These are phyloP conservation scores for Heteronetta atricapilla DNA, from an alignment of 2,113 vertebrate genomes.

Conservation along the genomic window DNA sequence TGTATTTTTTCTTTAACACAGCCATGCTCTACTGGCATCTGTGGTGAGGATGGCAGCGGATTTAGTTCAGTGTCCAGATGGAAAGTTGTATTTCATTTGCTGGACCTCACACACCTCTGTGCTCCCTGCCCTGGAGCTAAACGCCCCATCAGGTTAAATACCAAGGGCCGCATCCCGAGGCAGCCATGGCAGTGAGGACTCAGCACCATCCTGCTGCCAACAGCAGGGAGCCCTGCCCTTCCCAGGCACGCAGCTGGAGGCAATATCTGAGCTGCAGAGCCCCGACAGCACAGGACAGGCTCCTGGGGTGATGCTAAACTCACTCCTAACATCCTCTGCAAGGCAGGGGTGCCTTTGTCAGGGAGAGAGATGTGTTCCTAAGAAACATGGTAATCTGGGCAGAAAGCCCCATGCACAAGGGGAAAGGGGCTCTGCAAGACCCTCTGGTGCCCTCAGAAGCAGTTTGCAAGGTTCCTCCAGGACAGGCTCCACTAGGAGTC, in stretches of 20 bases:
- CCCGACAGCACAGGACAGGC: not conserved
- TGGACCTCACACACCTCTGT: not conserved
- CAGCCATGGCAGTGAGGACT: not conserved
- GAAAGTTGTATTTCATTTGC: constrained; percentile 5
- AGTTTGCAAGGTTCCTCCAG: not conserved
- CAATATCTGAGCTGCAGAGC: not conserved
- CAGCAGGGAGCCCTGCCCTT: accelerated
- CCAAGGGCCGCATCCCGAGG: not conserved
- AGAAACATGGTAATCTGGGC: accelerated
- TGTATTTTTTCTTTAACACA: not conserved
- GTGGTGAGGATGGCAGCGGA: not conserved
- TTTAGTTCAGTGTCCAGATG: not conserved
- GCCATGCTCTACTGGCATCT: accelerated
- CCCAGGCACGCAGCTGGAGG: accelerated
- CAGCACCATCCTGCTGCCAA: not conserved
- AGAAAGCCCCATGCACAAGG: not conserved
- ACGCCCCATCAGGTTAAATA: not conserved
- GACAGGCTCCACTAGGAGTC: not conserved
- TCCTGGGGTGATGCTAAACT: not conserved
- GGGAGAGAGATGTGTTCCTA: accelerated
- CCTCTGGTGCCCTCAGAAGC: not conserved
- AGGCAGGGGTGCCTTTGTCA: not conserved
- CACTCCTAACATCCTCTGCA: not conserved
- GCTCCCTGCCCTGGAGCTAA: not conserved
- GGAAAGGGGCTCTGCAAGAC: not conserved